Conservation (phyloP, 2,113 vertebrate species). For the Myrmecophaga tridactyla region DNA sequence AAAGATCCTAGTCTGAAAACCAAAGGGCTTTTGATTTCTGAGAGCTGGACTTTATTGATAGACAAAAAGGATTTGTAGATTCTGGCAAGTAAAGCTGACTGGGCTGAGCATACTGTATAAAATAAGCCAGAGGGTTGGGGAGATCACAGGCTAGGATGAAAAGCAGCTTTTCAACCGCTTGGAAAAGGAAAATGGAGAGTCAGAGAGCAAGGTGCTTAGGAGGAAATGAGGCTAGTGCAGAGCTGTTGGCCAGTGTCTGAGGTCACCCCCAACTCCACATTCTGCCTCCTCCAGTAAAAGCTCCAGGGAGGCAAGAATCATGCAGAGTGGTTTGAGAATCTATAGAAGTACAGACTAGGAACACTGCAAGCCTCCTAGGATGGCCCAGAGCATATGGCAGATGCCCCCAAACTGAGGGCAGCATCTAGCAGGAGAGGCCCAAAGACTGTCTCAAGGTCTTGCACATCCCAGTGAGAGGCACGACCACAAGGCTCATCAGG, state of each 20-base stretch:
- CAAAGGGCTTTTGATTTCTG: not conserved
- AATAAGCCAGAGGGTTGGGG: not conserved
- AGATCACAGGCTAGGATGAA: not conserved
- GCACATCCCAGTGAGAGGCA: no score
- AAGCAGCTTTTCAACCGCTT: not conserved
- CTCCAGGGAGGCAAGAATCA: not conserved
- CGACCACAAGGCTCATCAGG: not conserved
- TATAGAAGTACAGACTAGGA: no score
- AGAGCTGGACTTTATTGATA: not conserved
- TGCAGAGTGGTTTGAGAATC: not conserved
- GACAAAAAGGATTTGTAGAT: not conserved
- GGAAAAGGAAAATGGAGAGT: not conserved
- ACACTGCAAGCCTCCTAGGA: no score
- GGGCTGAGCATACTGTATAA: not conserved
- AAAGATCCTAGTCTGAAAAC: not conserved
- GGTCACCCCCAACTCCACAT: accelerated
- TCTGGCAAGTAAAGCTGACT: not conserved
- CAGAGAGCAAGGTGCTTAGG: not conserved
- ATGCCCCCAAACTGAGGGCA: no score
- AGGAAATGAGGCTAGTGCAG: not conserved
- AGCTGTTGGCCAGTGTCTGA: not conserved
- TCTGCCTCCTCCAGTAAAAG: not conserved
- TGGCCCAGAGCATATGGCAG: not conserved
- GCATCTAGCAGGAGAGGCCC: no score
- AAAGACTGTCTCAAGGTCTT: not conserved